These are phyloP conservation scores for Dascyllus trimaculatus DNA, from an alignment of 2,113 vertebrate species.

Conservation along the genomic window DNA sequence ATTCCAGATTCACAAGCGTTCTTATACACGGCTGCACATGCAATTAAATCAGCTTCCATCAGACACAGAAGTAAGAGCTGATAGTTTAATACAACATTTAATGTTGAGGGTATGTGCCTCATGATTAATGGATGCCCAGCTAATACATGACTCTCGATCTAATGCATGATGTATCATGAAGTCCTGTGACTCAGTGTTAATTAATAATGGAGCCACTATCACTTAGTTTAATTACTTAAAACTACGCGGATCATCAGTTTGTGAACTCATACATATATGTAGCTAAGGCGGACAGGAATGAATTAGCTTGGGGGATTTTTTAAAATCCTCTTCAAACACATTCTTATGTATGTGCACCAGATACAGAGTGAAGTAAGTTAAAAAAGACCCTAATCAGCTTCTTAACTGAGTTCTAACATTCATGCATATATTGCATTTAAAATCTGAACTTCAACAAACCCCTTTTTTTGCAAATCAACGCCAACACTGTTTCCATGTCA, in stretches of 20 bases:
- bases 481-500: too few species aligned
- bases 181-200: conserved; percentile 23
- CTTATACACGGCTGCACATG: background rate
- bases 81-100: conserved; percentile 1
- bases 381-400: background rate
- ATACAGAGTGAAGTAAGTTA: background rate
- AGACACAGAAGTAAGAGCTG: background rate
- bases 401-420: background rate
- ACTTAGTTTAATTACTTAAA: conserved; percentile 36
- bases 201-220: conserved; percentile 21
- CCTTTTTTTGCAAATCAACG: too few species aligned
- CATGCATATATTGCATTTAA: background rate
- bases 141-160: conserved; percentile 36
- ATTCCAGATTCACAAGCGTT: background rate
- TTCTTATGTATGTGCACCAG: background rate
- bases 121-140: conserved; percentile 31
- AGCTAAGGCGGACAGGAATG: background rate
- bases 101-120: conserved; percentile 19
- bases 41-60: background rate
- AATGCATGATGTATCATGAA: conserved; percentile 45
- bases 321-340: background rate
- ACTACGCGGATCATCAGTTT: conserved; percentile 28
- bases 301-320: background rate
- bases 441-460: too few species aligned
- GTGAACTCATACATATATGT: conserved; percentile 24